These are phyloP conservation scores for Polyommatus iphigenia DNA, from an alignment of 2,888 invertebrate genomes.

Conservation along the genomic window DNA sequence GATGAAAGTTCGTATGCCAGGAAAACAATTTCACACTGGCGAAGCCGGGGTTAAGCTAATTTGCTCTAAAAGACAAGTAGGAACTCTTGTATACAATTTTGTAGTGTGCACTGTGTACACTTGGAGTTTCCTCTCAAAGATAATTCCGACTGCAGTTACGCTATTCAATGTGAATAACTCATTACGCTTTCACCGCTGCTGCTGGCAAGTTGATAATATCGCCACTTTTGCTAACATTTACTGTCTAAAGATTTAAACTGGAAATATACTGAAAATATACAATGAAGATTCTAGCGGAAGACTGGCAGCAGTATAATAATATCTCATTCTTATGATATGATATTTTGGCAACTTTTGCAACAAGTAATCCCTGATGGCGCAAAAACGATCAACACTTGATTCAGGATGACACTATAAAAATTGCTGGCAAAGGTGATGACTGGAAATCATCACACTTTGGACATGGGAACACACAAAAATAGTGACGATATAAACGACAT, in stretches of 20 bases:
- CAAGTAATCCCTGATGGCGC: too few relatives aligned
- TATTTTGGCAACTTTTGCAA: too few relatives aligned
- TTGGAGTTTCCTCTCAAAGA: not conserved
- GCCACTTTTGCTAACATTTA: not conserved
- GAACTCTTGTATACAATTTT: too few relatives aligned
- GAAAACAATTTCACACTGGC: not conserved
- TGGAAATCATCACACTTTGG: slow-evolving; percentile 23
- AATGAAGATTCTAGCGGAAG: too few relatives aligned
- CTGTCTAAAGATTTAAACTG: not conserved
- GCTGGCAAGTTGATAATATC: slow-evolving; percentile 3
- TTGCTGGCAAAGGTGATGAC: slow-evolving; percentile 6
- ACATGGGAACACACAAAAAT: slow-evolving; percentile 62
- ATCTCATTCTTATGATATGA: too few relatives aligned
- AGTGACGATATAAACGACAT: slow-evolving; percentile 72
- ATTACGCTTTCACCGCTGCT: slow-evolving; percentile 5
- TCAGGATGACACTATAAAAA: not conserved
- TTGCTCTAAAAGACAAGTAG: not conserved
- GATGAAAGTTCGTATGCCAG: not conserved
- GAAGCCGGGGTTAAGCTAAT: not conserved
- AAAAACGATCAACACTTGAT: not conserved
- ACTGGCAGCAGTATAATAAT: too few relatives aligned
- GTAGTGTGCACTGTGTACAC: not conserved
- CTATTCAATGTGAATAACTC: slow-evolving; percentile 10
- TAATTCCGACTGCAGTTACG: not conserved
- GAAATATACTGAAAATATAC: not conserved